Base-by-base conservation (phyloP, 2,797 vertebrate species). In the Fistularia tabacaria region DNA sequence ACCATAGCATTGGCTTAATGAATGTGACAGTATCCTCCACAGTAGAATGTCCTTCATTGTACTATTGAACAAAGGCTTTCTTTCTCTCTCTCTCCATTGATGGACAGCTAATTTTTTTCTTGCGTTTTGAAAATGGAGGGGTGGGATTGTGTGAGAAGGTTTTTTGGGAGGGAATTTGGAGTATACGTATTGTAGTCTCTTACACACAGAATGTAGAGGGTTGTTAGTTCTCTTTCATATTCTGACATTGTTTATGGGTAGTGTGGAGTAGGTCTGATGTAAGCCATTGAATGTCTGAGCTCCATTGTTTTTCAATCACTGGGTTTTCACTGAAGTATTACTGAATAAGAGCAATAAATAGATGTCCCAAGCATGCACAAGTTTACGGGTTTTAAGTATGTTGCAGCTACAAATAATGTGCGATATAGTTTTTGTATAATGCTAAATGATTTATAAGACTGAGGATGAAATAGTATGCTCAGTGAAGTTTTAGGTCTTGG, bases 1-100 rank as follows among this genome's bases (percentile, higher is more conserved):
- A 57, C 77, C 73, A 74, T 49, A 65, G 77, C 71, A 63, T 69
- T 53, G 69, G 79, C 82, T 77, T 71, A 77, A 84, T 80, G 77
- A 87, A 80, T 86, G 83, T 86, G 84, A 87, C 84, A 83, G 81
- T 78, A 67, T 82, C 77, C 80, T 77, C 74, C 43, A 53, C 75
- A 80, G 71, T 81, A 91, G 89, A 92, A 92, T 89, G 85, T 81
- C 78, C 74, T 65, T 76, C 79, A 89, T 92, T 92, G 89, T 92
- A 81, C 57, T 14, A 1, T n/a, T 44, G 69, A 79, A 92, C 90
- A 92, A 92, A 90, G 83, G 57, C 68, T 45, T 73, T 36, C 85
- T 88, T 79, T 87, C 82, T 86, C 58, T 45, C 74, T 36, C 85
- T 88, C 80, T 87, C 82, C 73, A 76, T 76, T 85, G 83, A 85